phyloP scores from a whole-genome alignment of 1,140 invertebrate genomes.

The Leptinotarsa lineolata region DNA sequence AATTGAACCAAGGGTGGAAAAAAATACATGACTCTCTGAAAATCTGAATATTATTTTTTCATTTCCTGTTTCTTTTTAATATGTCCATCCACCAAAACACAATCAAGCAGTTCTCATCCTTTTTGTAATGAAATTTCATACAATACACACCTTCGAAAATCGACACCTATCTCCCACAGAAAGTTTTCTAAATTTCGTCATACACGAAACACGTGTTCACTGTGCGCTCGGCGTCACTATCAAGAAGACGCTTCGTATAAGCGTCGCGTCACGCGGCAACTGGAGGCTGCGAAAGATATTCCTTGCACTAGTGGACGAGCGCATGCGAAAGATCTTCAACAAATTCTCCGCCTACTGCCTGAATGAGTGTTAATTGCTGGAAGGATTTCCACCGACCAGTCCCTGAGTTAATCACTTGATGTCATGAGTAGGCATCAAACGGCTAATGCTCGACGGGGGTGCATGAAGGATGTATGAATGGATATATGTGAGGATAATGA shows the following conservation, averaged over 20 bases:
- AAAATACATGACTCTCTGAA: too few species aligned
- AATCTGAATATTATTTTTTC: too few species aligned
- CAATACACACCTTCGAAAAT: background rate
- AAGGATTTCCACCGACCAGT: slow-evolving; percentile 7
- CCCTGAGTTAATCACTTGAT: background rate
- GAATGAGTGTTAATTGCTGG: slow-evolving; percentile 20
- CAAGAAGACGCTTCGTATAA: background rate
- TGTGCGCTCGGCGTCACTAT: background rate
- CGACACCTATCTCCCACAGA: background rate
- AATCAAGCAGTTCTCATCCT: too few species aligned
- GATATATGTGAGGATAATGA: too few species aligned
- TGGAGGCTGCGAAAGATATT: slow-evolving; percentile 19
- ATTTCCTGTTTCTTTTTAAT: too few species aligned
- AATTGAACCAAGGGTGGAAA: too few species aligned
- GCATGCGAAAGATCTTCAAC: slow-evolving; percentile 23
- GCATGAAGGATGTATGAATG: too few species aligned
- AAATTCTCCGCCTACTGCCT: slow-evolving; percentile 22
- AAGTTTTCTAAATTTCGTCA: background rate
- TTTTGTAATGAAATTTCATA: background rate
- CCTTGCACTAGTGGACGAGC: background rate
- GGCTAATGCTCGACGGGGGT: too few species aligned
- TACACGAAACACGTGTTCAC: slow-evolving; percentile 15
- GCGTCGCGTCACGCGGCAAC: slow-evolving; percentile 20
- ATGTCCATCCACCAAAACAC: too few species aligned
- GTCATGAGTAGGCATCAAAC: background rate